phyloP scores from a whole-genome alignment of 2,797 vertebrate genomes.

The Nannoperca australis region DNA sequence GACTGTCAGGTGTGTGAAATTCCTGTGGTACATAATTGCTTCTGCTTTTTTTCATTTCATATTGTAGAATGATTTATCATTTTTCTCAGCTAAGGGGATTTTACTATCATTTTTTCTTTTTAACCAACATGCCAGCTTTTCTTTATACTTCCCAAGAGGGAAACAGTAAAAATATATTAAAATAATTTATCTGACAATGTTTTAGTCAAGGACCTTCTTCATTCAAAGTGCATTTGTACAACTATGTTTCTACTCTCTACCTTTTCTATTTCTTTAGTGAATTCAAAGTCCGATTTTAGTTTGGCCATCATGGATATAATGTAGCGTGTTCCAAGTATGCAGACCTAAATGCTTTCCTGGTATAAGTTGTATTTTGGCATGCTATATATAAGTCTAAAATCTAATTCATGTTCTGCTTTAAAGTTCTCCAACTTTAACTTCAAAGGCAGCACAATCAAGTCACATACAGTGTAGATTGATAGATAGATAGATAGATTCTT shows the following conservation, averaged over 20 bases:
- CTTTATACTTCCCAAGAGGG: background rate
- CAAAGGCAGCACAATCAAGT: background rate
- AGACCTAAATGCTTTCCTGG: background rate
- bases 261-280: background rate
- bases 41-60: background rate
- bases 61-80: constrained; percentile 1
- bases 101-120: background rate
- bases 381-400: background rate
- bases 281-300: no score
- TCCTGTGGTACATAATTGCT: background rate
- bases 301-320: background rate
- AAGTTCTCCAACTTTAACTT: background rate
- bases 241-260: background rate
- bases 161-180: background rate
- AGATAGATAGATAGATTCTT: no score
- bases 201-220: no score
- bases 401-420: background rate
- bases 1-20: constrained; percentile 20
- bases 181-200: background rate
- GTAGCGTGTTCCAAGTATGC: background rate
- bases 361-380: background rate
- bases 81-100: background rate
- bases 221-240: background rate
- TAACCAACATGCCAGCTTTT: background rate
- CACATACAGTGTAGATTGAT: background rate